Evolutionary conservation across 1,140 invertebrate genomes (phyloP), one percentile per base, ranked within the genome.

Genomic region (Trachelipus rathkii): DNA sequence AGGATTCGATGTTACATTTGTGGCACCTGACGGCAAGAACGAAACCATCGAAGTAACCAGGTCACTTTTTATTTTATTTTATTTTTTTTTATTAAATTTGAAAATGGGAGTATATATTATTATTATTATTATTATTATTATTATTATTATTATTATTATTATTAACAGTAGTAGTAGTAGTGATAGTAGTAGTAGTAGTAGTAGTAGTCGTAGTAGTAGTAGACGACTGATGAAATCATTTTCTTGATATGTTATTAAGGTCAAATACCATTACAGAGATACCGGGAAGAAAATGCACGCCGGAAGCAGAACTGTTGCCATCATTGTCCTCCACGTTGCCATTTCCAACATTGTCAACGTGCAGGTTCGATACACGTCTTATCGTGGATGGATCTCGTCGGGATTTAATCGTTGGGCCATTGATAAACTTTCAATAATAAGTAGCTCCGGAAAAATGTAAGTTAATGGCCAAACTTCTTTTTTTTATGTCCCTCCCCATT

Each of bases 361-460:
- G 0, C 88, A 92, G 83, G 85, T 96, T 8, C 89, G 92, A 71
- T 96, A 96, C 86, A 92, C 91, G 1, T 93, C 93, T 0, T 96
- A 96, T 85, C 92, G 90, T 76, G 95, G 95, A 4, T 96, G 95
- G 95, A 89, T 96, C 70, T 93, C 91, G n/a, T 93, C 91, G 15
- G 94, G 93, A 0, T 85, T 93, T 50, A 88, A 89, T 69, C 87
- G 89, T 44, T 92, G 93, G 89, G 90, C 88, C 79, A 89, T 96
- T 70, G 91, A 95, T 83, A 94, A 94, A 84, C 87, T 96, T 11
- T 88, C 91, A 24, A 87, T 96, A 15, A 89, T 89, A n/a, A 92
- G 95, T 83, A 94, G 92, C 84, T 94, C 92, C 82, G 93, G 93
- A 0, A 91, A 92, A 82, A 91, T 87, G 89, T 92, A 83, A 87